phyloP scores from a whole-genome alignment of 2,797 vertebrate species.

The Parotocinclus haroldoi region DNA sequence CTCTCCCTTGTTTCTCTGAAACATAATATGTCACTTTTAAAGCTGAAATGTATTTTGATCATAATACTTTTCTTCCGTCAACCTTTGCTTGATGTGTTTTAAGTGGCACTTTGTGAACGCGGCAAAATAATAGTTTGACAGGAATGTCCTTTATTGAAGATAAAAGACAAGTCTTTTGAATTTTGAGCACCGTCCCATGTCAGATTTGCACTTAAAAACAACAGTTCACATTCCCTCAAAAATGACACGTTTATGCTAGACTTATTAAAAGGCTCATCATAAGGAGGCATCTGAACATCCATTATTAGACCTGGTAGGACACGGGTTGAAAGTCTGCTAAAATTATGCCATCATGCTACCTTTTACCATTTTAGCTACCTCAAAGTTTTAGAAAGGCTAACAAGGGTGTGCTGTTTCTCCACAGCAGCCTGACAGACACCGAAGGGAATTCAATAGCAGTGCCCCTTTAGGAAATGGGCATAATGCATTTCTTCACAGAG shows the following conservation, averaged over 20 bases:
- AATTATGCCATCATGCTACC: conserved; percentile 9
- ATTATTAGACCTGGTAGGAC: background rate
- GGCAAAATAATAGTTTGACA: too few species aligned
- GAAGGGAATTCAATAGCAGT: conserved; percentile 28
- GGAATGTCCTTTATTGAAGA: too few species aligned
- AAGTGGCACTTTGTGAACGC: background rate
- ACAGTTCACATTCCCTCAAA: too few species aligned
- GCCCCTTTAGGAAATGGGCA: conserved; percentile 14
- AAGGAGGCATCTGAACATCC: too few species aligned
- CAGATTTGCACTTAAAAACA: too few species aligned
- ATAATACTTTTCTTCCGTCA: background rate
- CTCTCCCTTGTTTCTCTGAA: conserved; percentile 14
- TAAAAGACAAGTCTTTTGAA: too few species aligned
- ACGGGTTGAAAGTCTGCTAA: conserved; percentile 31
- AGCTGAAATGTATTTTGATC: background rate
- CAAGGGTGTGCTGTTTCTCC: conserved; percentile 10
- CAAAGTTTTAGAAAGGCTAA: background rate
- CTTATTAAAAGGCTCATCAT: too few species aligned
- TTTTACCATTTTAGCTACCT: conserved; percentile 13
- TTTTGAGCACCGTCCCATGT: too few species aligned
- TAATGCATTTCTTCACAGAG: conserved; percentile 25
- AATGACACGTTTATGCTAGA: too few species aligned
- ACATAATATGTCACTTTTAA: conserved; percentile 2
- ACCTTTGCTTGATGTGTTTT: background rate
- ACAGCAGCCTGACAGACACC: conserved; percentile 1